Evolutionary conservation across 1,140 invertebrate species (phyloP).

Genomic region (Drosophila chauvacae): DNA sequence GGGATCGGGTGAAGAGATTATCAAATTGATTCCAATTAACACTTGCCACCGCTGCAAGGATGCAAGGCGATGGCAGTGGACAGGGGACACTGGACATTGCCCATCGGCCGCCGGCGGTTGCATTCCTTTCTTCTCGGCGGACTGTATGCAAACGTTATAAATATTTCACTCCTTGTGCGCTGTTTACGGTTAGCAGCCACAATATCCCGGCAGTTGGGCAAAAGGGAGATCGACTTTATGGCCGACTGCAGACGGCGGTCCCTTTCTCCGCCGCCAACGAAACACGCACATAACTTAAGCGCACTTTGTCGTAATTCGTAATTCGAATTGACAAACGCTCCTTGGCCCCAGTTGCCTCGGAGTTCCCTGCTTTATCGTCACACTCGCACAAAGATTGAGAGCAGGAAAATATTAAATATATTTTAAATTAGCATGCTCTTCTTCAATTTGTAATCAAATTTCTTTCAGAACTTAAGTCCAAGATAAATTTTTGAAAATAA

Average conservation of each 20-base stretch:
- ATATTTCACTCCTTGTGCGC: conserved; percentile 69
- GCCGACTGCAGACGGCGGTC: conserved; percentile 16
- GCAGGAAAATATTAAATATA: no score
- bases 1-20: conserved; percentile 66
- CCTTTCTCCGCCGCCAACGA: conserved; percentile 27
- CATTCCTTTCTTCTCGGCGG: conserved; percentile 36
- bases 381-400: not conserved
- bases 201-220: conserved; percentile 34
- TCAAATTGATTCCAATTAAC: conserved; percentile 85
- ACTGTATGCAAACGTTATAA: conserved; percentile 74
- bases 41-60: conserved; percentile 81
- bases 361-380: not conserved
- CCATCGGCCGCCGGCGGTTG: conserved; percentile 31
- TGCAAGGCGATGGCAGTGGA: conserved; percentile 1
- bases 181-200: conserved; percentile 63
- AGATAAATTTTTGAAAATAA: not conserved
- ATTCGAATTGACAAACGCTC: conserved; percentile 82
- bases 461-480: fast-evolving
- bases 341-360: conserved; percentile 28
- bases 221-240: conserved; percentile 70
- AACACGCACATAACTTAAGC: conserved; percentile 74
- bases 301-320: conserved; percentile 83
- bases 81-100: conserved; percentile 24
- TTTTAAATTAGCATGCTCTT: no score
- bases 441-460: not conserved